These are phyloP conservation scores for Manis pentadactyla DNA, from an alignment of 2,797 vertebrate genomes.

Conservation along the genomic window DNA sequence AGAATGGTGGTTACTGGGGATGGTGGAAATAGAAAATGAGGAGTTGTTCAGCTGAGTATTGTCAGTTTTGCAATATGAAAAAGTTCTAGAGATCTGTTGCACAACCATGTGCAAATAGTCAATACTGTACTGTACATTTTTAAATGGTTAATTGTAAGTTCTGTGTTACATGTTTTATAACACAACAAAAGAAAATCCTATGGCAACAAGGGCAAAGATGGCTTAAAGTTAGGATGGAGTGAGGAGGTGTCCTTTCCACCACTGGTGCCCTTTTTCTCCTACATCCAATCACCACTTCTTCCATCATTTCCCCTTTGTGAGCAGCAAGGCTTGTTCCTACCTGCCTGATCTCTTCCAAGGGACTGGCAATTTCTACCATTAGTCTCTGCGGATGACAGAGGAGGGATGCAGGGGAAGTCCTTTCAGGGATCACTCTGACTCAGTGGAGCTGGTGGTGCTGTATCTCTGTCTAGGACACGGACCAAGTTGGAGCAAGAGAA, in stretches of 20 bases:
- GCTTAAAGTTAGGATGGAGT: rapidly evolving
- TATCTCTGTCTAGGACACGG: neutral
- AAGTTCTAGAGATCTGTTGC: neutral
- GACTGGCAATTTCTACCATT: neutral
- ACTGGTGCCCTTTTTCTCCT: rapidly evolving
- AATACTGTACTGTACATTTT: neutral
- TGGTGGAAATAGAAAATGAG: neutral
- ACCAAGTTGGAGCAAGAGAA: neutral
- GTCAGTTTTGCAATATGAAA: neutral
- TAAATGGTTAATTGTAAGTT: neutral
- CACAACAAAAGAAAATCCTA: neutral
- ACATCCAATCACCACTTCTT: neutral
- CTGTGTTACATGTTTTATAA: neutral
- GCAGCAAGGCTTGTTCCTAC: neutral
- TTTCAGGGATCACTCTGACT: neutral
- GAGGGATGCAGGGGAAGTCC: neutral
- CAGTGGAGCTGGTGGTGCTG: neutral
- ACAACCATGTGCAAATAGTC: neutral
- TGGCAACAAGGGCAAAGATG: neutral
- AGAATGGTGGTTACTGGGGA: neutral
- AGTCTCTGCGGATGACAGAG: neutral
- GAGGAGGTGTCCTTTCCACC: rapidly evolving
- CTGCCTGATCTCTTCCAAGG: neutral
- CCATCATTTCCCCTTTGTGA: neutral
- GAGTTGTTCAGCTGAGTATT: neutral